Percentiles rank a stretch among this genome's conserved stretches.
phyloP scores from a whole-genome alignment of 2,113 vertebrate genomes.

The Hippocampus abdominalis region DNA sequence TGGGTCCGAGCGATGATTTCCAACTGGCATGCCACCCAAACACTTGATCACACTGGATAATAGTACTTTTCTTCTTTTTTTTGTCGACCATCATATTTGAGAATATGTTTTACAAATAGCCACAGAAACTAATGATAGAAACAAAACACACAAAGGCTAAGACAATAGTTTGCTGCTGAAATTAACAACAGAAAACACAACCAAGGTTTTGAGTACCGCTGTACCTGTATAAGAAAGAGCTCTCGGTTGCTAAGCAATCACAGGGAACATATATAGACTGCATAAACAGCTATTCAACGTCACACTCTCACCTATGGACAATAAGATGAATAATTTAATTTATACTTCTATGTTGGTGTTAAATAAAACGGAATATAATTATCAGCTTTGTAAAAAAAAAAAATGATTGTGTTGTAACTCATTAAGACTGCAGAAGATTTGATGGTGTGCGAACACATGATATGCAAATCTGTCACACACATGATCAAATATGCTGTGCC shows the following conservation, averaged over 20 bases:
- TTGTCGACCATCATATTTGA: neutral
- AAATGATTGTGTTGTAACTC: neutral
- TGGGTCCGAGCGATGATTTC: neutral
- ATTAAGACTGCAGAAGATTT: neutral
- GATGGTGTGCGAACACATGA: neutral
- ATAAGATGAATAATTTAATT: neutral
- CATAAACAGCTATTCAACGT: neutral
- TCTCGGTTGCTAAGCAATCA: neutral
- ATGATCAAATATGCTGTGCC: neutral
- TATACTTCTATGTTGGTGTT: neutral
- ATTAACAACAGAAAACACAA: neutral
- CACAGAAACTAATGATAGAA: neutral
- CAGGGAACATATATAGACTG: neutral
- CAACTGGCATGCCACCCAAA: too few relatives aligned
- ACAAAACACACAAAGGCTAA: neutral
- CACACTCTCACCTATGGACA: neutral
- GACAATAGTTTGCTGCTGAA: neutral
- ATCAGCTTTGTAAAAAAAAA: neutral
- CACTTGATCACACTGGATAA: neutral
- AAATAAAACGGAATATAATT: neutral
- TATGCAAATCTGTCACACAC: neutral
- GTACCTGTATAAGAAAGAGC: neutral
- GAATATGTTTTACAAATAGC: neutral
- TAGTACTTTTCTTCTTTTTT: neutral
- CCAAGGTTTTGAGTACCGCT: neutral